Percentiles rank a stretch among this genome's conserved stretches.
Conservation (phyloP, 2,888 invertebrate species). For the Volucella inanis region DNA sequence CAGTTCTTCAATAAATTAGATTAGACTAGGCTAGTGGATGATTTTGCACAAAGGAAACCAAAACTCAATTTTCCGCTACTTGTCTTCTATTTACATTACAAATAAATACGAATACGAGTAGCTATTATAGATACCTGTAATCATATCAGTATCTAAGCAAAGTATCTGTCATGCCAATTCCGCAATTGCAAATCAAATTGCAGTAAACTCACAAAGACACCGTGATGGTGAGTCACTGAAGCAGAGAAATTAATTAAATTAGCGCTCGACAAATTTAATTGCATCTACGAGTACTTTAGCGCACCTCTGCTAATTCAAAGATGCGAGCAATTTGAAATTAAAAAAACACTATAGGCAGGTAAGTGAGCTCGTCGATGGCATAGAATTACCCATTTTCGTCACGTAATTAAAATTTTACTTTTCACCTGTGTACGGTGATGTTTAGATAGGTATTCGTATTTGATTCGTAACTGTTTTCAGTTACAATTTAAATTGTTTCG, state of each 20-base stretch:
- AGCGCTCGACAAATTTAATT: conserved; percentile 9
- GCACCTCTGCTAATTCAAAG: conserved; percentile 1
- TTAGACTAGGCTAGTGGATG: conserved; percentile 16
- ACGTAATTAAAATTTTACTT: conserved; percentile 57
- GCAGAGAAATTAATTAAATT: conserved; percentile 46
- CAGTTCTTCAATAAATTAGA: conserved; percentile 39
- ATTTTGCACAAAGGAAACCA: conserved; percentile 4
- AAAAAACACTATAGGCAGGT: background rate
- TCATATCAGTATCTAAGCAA: background rate
- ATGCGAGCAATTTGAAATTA: conserved; percentile 18
- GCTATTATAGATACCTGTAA: background rate
- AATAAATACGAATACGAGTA: background rate
- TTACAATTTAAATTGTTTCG: conserved; percentile 47
- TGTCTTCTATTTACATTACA: conserved; percentile 27
- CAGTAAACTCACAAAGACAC: conserved; percentile 16
- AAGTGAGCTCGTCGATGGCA: background rate
- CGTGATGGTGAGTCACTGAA: conserved; percentile 15
- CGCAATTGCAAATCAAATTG: conserved; percentile 40
- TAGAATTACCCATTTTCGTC: conserved; percentile 37
- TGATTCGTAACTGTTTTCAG: conserved; percentile 38
- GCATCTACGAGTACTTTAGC: conserved; percentile 1
- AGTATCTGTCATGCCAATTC: conserved; percentile 33
- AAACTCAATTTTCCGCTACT: conserved; percentile 36
- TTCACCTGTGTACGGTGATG: conserved; percentile 13
- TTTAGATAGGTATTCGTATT: conserved; percentile 12